Evolutionary conservation across 2,797 vertebrate genomes (phyloP).

Genomic region (Pelochelys cantorii): DNA sequence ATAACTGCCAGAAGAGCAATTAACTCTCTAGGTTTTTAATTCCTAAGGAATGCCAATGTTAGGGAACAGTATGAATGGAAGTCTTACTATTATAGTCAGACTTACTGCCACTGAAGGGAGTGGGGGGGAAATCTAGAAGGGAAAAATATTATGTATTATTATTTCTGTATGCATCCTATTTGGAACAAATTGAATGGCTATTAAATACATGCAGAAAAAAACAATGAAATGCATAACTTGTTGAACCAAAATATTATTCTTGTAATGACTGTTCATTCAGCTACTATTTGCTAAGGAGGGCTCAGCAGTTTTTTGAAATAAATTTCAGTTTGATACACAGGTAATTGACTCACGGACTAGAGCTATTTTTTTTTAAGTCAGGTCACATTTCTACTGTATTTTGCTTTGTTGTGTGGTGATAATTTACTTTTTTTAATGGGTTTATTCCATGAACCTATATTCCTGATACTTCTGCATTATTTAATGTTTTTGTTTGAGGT

Average conservation of each 20-base stretch:
- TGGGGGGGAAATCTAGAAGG: not conserved
- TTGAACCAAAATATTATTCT: not conserved
- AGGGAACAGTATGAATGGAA: constrained; percentile 7
- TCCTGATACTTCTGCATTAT: accelerated
- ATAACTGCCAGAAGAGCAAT: constrained; percentile 28
- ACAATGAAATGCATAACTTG: not conserved
- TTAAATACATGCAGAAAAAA: not conserved
- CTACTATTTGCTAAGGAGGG: constrained; percentile 8
- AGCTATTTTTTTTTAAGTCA: not conserved
- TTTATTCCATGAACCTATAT: not conserved
- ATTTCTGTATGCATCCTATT: not conserved
- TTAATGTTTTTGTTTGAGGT: not conserved
- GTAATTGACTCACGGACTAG: not conserved
- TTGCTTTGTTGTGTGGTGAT: not conserved
- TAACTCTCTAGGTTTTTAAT: constrained; percentile 1
- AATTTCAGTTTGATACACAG: constrained; percentile 1
- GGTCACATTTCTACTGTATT: not conserved
- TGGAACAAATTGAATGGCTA: constrained; percentile 17
- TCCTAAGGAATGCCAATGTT: not conserved
- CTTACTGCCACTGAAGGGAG: accelerated
- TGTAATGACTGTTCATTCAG: not conserved
- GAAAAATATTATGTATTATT: not conserved
- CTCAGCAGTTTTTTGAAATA: not conserved
- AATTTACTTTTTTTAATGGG: not conserved
- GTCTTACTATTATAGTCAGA: constrained; percentile 8